Percentiles rank a stretch among this genome's conserved stretches.
These are phyloP conservation scores for Hippasteria phrygiana DNA, from an alignment of 53 echinoderm and acorn worm genomes.

Conservation along the genomic window DNA sequence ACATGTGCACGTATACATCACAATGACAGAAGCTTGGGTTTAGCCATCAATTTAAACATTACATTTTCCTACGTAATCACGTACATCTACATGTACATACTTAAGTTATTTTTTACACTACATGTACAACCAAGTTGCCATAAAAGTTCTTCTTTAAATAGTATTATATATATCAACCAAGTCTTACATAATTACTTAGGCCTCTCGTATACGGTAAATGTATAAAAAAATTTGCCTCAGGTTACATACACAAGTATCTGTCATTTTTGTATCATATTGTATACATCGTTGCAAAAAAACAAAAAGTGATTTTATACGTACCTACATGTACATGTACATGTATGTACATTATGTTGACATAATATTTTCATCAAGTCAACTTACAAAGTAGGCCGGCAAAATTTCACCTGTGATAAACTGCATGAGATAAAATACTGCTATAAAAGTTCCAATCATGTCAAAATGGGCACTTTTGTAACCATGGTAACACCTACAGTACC, in stretches of 20 bases:
- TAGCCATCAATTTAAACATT: conserved; percentile 30
- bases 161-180: too few species aligned
- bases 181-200: too few species aligned
- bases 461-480: conserved; percentile 36
- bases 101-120: too few species aligned
- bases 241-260: too few species aligned
- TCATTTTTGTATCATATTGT: too few species aligned
- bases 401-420: conserved; percentile 20
- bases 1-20: background rate
- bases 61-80: background rate
- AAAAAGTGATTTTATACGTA: background rate
- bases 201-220: too few species aligned
- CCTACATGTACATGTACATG: conserved; percentile 26
- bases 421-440: conserved; percentile 23
- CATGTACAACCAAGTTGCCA: too few species aligned
- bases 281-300: too few species aligned
- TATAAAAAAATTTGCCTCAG: too few species aligned
- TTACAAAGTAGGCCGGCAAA: conserved; percentile 25
- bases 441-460: background rate
- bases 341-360: conserved; percentile 8
- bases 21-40: conserved; percentile 40
- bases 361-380: background rate
- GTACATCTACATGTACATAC: background rate
- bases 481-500: conserved; percentile 16
- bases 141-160: too few species aligned